phyloP scores from a whole-genome alignment of 2,797 vertebrate genomes.

The Anomalospiza imberbis region DNA sequence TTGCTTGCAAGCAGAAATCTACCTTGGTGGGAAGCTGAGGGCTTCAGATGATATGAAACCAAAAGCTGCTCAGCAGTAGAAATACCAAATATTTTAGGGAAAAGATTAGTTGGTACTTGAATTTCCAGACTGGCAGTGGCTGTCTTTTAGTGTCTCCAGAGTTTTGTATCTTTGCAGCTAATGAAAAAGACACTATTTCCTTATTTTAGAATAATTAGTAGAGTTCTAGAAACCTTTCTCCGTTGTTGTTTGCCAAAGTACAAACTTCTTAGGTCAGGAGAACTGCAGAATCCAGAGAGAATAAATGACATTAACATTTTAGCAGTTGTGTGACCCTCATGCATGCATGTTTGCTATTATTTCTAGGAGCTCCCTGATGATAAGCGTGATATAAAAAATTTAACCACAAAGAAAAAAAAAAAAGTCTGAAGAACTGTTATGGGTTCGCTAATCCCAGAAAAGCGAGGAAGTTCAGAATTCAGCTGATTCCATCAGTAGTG shows the following conservation, averaged over 20 bases:
- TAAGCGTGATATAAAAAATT: constrained; percentile 56
- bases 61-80: background rate
- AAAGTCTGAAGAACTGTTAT: background rate
- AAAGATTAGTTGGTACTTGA: background rate
- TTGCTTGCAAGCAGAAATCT: background rate
- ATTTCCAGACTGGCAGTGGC: background rate
- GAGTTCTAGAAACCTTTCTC: background rate
- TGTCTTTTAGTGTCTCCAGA: background rate
- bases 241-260: background rate
- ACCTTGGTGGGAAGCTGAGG: background rate
- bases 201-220: background rate
- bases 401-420: constrained; percentile 16
- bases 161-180: background rate
- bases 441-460: constrained; percentile 20
- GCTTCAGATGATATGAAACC: background rate
- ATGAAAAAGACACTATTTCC: background rate
- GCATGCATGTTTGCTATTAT: constrained; percentile 40
- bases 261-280: constrained; percentile 18
- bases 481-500: background rate
- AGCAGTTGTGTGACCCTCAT: constrained; percentile 28
- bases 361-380: constrained; percentile 46
- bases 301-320: constrained; percentile 51
- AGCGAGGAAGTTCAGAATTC: constrained; percentile 10
- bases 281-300: constrained; percentile 15
- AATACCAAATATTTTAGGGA: background rate